Evolutionary conservation across 2,888 invertebrate species (phyloP).

Genomic region (Campoplex capitator): DNA sequence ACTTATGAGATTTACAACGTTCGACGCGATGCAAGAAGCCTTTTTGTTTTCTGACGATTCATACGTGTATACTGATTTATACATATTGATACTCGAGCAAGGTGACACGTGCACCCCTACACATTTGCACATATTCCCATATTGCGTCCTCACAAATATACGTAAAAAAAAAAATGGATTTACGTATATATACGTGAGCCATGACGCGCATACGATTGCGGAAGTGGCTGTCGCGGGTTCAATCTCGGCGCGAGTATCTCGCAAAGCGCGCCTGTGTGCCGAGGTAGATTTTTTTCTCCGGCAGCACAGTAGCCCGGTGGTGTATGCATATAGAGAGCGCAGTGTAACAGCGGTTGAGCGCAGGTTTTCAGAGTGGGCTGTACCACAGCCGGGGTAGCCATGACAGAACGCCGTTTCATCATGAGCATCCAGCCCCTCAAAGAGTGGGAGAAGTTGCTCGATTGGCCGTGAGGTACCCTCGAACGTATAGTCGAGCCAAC

Average conservation of each 20-base stretch:
- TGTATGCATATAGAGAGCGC: conserved; percentile 8
- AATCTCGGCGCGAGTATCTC: conserved; percentile 51
- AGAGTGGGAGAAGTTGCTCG: conserved; percentile 52
- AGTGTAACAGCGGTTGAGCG: conserved; percentile 44
- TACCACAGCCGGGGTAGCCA: conserved; percentile 70
- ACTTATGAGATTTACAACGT: neutral
- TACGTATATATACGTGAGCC: conserved; percentile 33
- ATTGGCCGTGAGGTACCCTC: conserved; percentile 60
- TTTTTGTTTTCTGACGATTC: neutral
- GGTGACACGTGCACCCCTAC: conserved; percentile 40
- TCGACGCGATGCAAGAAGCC: neutral
- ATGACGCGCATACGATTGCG: conserved; percentile 41
- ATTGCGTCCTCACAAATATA: conserved; percentile 1
- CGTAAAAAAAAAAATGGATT: neutral
- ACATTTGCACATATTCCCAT: conserved; percentile 28
- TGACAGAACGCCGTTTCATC: conserved; percentile 59
- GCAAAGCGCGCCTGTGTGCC: conserved; percentile 51
- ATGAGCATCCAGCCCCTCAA: conserved; percentile 46
- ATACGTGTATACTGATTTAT: neutral
- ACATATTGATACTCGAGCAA: conserved; percentile 12
- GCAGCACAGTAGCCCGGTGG: neutral
- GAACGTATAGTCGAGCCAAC: conserved; percentile 57
- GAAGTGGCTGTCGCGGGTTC: conserved; percentile 60
- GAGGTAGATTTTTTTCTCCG: conserved; percentile 48
- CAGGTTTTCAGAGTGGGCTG: conserved; percentile 67